These are phyloP conservation scores for Limnephilus rhombicus DNA, from an alignment of 2,888 invertebrate species.

Conservation along the genomic window DNA sequence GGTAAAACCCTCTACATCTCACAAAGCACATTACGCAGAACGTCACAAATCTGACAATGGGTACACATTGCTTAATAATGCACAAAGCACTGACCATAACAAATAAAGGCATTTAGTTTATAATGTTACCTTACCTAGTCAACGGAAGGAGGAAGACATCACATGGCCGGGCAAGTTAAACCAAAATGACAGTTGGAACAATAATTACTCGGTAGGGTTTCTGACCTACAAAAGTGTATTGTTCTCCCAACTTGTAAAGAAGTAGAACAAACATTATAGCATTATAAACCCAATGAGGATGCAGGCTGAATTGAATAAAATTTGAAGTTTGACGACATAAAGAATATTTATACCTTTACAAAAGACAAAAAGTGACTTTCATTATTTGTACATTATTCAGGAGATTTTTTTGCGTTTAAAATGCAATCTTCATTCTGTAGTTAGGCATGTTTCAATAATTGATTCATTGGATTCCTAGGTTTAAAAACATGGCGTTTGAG, in stretches of 20 bases:
- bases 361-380: no score
- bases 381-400: not conserved
- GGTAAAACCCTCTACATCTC: not conserved
- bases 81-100: not conserved
- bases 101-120: not conserved
- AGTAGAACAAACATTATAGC: not conserved
- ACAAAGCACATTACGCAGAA: not conserved
- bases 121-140: not conserved
- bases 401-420: not conserved
- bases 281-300: not conserved
- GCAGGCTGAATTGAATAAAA: no score
- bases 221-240: conserved; percentile 60
- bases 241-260: conserved; percentile 31
- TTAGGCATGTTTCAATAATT: no score
- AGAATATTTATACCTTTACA: not conserved
- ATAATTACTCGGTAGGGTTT: conserved; percentile 54
- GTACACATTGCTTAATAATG: not conserved
- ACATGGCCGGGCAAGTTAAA: conserved; percentile 3
- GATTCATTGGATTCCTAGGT: no score
- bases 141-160: conserved; percentile 24
- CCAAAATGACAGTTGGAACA: conserved; percentile 51
- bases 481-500: not conserved
- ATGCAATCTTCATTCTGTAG: not conserved
- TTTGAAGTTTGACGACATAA: not conserved
- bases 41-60: not conserved